Evolutionary conservation across 37 sponge, comb jelly and placozoan species (phyloP), one percentile per base, ranked within the genome.

Genomic region (Aplysina aerophoba): DNA sequence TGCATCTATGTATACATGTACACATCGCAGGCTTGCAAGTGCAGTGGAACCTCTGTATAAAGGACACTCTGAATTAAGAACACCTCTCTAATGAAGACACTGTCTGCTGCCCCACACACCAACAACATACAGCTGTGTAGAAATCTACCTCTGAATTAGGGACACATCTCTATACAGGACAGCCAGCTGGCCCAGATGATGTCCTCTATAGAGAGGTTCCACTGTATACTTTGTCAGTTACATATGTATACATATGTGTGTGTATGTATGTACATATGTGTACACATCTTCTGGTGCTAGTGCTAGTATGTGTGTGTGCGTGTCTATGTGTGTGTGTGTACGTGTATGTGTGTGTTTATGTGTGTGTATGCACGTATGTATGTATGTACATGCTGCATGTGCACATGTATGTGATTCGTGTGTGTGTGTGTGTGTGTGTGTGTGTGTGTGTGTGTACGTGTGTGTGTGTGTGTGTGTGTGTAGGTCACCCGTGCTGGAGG

Each of bases 401-500:
- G 74, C 54, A 58, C 72, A 74, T 53, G 54, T 69, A 57, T 71
- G 21, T 39, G 58, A n/a, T n/a, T n/a, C 21, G 41, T 84, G 73
- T 33, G 37, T 55, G 58, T 35, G 56, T 34, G 56, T n/a, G 69
- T 54, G 55, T 64, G 84, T 30, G 66, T 25, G 28, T 64, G 66
- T 25, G 28, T 25, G 28, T 64, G 4, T 28, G 25, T 5, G 8
- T 5, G 8, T 64, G 66, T 41, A 73, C 79, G 57, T 33, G 37
- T 55, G 35, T 35, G 56, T 34, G 27, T n/a, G 69, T 54, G 41
- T 71, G 71, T 35, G 22, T 64, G 71, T 83, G 17, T 35, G n/a
- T 27, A 57, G 85, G 50, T 67, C 85, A 4, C 85, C 90, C 0
- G 71, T 40, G 36, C 33, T 85, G 44, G 93, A 93, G 59, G 63